Evolutionary conservation across 2,888 invertebrate species (phyloP), one percentile per base, ranked within the genome.

Genomic region (Plagiodera versicolora): DNA sequence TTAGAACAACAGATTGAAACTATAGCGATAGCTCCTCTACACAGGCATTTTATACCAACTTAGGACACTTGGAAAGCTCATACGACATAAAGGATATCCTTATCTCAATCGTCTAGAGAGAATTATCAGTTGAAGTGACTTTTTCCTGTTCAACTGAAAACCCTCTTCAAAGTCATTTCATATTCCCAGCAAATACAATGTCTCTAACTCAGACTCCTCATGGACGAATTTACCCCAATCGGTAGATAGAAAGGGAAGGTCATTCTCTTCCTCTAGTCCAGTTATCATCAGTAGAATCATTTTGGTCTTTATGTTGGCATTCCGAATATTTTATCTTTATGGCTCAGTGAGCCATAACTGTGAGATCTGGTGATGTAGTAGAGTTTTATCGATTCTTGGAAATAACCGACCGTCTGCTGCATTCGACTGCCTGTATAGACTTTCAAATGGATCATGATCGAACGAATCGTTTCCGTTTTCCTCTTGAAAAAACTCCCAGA

Each of bases 261-360:
- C 24, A 11, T 53, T 24, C 44, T 56, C 48, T 56, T 56, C 46
- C 60, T 39, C 49, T 60, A 52, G 44, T 30, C 44, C 24, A 35
- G 32, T 56, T 51, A 56, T 60, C 52, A 48, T 56, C 60, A 35
- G 44, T 47, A n/a, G 60, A 56, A 56, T 52, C 60, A 56, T 56
- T 60, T 52, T 46, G 48, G 50, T 55, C 44, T 49, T 52, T 56
- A 49, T 48, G 44, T 35, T 47, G n/a, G 20, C 52, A 52, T 56
- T 56, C 52, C 48, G 60, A 24, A 56, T 50, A 46, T 58, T 53
- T 53, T 53, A 53, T 53, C 53, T 53, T 53, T 44, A 53, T 53
- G 53, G 53, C 24, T 24, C 44, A 53, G 53, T 24, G 45, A 44
- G 53, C 53, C 44, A 44, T 53, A 53, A 53, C 53, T 45, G 30